Base-by-base conservation (phyloP, 2,888 invertebrate genomes). In the Leucoptera coffeella region DNA sequence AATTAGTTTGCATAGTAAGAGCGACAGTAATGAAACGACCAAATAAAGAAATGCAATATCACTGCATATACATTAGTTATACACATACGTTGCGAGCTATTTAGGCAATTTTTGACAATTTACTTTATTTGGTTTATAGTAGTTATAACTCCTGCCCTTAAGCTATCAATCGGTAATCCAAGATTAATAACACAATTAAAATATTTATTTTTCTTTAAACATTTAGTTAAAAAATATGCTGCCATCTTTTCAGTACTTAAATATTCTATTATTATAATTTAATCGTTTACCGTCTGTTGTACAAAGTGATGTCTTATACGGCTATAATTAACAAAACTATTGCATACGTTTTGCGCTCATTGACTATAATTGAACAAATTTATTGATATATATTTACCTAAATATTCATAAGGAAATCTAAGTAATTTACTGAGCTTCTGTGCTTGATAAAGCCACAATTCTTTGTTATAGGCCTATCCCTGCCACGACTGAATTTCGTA, bases 351-450 rank as follows among this genome's bases (percentile, higher is more conserved):
- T 12, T 29, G 29, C 3, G 29, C 26, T 11, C 17, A 25, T 10
- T 25, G 25, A 17, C 15, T 25, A 15, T 25, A 15, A 17, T 25
- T 25, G n/a, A 10, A 25, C 14, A 25, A 8, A 8, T 15, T 25
- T 4, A 25, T 19, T 6, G 17, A 4, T 6, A 25, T 9, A 12
- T 11, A 2, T 3, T n/a, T 12, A 12, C 25, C 25, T 25, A 25
- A 8, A 25, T 12, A 17, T 25, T 25, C 25, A 17, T 25, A 6
- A 2, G 19, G 8, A 12, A 25, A 25, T 12, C 12, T 17, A 8
- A 4, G 26, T 27, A 34, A 36, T 32, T 7, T 35, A 32, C 19
- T 36, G 32, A 1, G 33, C 32, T 26, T 36, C 36, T 4, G 32
- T 31, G 12, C 28, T 32, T 1, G 28, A 31, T 2, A 33, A 22